Percentiles rank a stretch among this genome's conserved stretches.
phyloP scores from a whole-genome alignment of 2,113 vertebrate genomes.

The Catharus bicknelli region DNA sequence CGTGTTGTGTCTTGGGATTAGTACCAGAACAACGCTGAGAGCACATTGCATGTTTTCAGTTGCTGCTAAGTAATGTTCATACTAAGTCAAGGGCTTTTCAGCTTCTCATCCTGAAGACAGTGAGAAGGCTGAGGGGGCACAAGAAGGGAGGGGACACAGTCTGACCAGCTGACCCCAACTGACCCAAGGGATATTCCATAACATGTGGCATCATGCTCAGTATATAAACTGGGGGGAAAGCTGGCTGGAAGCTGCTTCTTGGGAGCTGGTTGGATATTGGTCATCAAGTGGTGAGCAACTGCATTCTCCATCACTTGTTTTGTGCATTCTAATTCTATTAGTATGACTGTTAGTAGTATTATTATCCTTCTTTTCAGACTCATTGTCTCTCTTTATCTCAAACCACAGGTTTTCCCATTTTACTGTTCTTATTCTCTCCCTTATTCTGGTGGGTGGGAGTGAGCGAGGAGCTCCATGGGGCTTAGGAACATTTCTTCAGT shows the following conservation, averaged over 20 bases:
- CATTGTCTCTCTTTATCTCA: not conserved
- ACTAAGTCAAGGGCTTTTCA: not conserved
- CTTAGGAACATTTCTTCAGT: not conserved
- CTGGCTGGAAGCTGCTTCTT: not conserved
- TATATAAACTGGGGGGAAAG: not conserved
- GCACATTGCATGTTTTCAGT: not conserved
- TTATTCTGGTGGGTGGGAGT: not conserved
- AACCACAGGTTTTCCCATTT: not conserved
- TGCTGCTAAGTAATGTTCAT: not conserved
- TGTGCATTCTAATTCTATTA: not conserved
- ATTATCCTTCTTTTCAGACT: not conserved
- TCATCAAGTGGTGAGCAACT: not conserved
- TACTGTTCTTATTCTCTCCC: not conserved
- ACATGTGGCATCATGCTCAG: fast-evolving
- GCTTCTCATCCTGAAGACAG: not conserved
- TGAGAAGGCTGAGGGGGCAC: not conserved
- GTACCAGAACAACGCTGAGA: not conserved
- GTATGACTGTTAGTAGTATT: not conserved
- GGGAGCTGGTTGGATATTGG: not conserved
- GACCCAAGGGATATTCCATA: not conserved
- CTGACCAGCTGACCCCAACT: not conserved
- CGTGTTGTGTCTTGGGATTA: not conserved
- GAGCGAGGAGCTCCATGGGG: not conserved
- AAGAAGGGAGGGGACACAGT: not conserved
- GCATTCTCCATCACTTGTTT: not conserved